Conservation (phyloP, 2,888 invertebrate genomes). For the Autographa gamma region DNA sequence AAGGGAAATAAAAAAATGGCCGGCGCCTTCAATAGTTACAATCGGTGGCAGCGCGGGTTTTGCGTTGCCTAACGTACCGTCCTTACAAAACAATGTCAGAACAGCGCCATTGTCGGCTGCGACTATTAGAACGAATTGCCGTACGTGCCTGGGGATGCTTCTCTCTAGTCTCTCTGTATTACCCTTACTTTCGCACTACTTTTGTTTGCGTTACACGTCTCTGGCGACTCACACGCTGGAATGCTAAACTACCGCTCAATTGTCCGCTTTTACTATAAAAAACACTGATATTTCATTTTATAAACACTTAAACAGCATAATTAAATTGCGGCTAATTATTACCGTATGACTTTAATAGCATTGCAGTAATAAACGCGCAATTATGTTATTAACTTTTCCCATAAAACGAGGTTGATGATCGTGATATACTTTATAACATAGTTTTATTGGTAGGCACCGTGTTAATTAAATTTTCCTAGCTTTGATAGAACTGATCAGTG, state of each 20-base stretch:
- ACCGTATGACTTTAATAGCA: constrained; percentile 65
- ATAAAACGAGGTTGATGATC: constrained; percentile 63
- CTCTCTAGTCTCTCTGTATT: constrained; percentile 77
- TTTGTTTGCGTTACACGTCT: constrained; percentile 81
- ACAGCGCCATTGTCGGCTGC: constrained; percentile 78
- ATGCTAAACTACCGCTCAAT: constrained; percentile 69
- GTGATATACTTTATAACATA: constrained; percentile 57
- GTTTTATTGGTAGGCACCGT: constrained; percentile 36
- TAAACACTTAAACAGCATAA: constrained; percentile 60
- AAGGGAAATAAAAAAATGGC: constrained; percentile 69
- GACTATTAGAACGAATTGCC: constrained; percentile 85
- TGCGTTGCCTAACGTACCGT: constrained; percentile 77
- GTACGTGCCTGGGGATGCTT: constrained; percentile 79
- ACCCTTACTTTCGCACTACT: constrained; percentile 78
- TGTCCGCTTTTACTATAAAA: constrained; percentile 60
- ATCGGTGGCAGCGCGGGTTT: constrained; percentile 70
- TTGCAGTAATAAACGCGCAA: constrained; percentile 66
- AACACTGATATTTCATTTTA: constrained; percentile 49
- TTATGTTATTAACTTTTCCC: constrained; percentile 66
- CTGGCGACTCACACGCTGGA: constrained; percentile 68
- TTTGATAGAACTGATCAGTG: constrained; percentile 19
- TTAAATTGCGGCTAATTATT: constrained; percentile 66
- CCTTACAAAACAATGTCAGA: constrained; percentile 84
- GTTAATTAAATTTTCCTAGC: constrained; percentile 40
- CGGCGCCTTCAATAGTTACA: constrained; percentile 69